phyloP scores from a whole-genome alignment of 2,797 vertebrate species.

The Amblyraja radiata region DNA sequence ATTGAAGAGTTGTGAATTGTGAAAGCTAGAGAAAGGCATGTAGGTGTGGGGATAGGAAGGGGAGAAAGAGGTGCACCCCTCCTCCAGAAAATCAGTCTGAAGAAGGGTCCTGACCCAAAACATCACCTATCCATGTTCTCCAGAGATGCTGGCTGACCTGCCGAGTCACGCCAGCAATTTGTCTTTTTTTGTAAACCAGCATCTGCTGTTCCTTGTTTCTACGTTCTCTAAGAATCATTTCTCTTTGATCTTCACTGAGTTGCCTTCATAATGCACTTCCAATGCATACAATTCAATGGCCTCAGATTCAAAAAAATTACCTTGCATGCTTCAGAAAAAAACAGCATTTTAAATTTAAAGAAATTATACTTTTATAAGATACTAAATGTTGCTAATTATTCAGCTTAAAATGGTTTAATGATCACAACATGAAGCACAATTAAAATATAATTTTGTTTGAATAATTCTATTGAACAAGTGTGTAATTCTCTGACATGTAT shows the following conservation, averaged over 20 bases:
- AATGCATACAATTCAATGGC: neutral
- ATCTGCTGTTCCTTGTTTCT: too few relatives aligned
- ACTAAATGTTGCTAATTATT: neutral
- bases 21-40: too few relatives aligned
- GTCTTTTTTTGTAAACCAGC: too few relatives aligned
- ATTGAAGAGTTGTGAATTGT: too few relatives aligned
- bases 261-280: neutral
- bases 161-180: too few relatives aligned
- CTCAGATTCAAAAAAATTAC: neutral
- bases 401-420: neutral
- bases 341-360: neutral
- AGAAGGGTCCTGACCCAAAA: too few relatives aligned
- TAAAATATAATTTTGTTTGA: neutral
- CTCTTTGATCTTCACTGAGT: neutral
- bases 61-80: too few relatives aligned
- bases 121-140: too few relatives aligned
- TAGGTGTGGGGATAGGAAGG: too few relatives aligned
- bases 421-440: neutral
- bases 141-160: too few relatives aligned
- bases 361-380: neutral
- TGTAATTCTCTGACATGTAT: neutral
- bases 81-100: too few relatives aligned
- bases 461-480: neutral
- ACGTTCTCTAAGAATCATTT: neutral
- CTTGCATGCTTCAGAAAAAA: neutral